These are phyloP conservation scores for Mythimna loreyi DNA, from an alignment of 2,888 invertebrate species.

Conservation along the genomic window DNA sequence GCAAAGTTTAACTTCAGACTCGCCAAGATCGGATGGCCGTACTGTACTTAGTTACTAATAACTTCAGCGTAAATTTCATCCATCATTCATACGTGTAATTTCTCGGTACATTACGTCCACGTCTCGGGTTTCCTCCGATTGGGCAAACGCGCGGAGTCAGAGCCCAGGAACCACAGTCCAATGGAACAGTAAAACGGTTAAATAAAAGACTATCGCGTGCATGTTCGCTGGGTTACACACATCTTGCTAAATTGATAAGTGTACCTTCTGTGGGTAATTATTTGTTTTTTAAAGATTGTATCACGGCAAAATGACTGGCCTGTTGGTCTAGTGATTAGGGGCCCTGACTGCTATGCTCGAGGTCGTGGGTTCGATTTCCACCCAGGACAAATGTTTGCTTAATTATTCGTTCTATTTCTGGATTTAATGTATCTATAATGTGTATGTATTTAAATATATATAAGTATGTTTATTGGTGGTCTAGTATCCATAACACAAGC, in stretches of 20 bases:
- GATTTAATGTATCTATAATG: no score
- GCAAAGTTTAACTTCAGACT: no score
- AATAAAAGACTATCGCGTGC: slow-evolving; percentile 53
- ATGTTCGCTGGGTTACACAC: slow-evolving; percentile 35
- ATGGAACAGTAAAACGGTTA: slow-evolving; percentile 53
- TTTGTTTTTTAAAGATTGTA: neutral
- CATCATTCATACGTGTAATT: slow-evolving; percentile 25
- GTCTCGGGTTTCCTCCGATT: slow-evolving; percentile 61
- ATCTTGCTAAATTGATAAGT: slow-evolving; percentile 46
- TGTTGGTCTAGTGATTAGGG: no score
- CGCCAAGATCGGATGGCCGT: no score
- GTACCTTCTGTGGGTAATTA: slow-evolving; percentile 3
- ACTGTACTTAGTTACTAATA: neutral
- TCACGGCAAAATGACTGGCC: no score
- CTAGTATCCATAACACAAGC: no score
- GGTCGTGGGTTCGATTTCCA: no score
- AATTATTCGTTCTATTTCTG: no score
- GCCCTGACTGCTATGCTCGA: no score
- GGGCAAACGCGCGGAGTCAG: slow-evolving; percentile 54
- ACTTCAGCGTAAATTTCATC: neutral
- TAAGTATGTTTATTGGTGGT: no score
- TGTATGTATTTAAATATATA: no score
- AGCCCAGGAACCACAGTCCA: slow-evolving; percentile 60
- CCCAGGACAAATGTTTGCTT: no score
- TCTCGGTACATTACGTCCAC: slow-evolving; percentile 45